Evolutionary conservation across 1,140 invertebrate species (phyloP), one percentile per base, ranked within the genome.

Genomic region (Pseudoatta argentina): DNA sequence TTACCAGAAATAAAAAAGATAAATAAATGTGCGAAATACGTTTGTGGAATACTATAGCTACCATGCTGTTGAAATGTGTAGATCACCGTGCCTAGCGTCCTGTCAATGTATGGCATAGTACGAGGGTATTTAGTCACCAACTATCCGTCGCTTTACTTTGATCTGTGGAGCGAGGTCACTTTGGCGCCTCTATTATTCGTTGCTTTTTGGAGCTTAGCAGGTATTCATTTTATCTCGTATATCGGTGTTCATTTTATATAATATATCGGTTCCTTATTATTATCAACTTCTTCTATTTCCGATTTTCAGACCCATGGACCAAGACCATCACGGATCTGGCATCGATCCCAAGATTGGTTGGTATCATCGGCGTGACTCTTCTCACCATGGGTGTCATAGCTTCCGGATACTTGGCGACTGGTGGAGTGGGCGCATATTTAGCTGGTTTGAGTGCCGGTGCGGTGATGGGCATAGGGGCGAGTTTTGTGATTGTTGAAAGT

Each of bases 61-160:
- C 10, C 12, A 2, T 6, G 12, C 30, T 78, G 0, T 69, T 55
- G 30, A 30, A 73, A 59, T 48, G 24, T 44, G 14, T 27, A 95
- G 94, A 94, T 96, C 85, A 96, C 96, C 30, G 94, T 96, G 53
- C 96, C 96, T 14, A 95, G 95, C 79, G 89, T 96, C 24, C 77
- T 96, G 57, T 94, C 94, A 77, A 94, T 96, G 86, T 96, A 96
- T 73, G 96, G 96, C 69, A 87, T 96, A 30, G 92, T 96, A 10
- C 94, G 96, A 48, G 92, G 96, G 64, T 95, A 95, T 87, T 93
- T 95, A 24, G 91, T 94, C 16, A 89, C 92, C 44, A 93, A 95
- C 75, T 92, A 95, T 44, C 92, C 92, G 27, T 91, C 93, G 55
- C 2, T 83, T 34, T 94, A 95, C 44, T 94, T 95, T 86, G 91